These are phyloP conservation scores for Tadarida brasiliensis DNA, from an alignment of 2,797 vertebrate species.

Conservation along the genomic window DNA sequence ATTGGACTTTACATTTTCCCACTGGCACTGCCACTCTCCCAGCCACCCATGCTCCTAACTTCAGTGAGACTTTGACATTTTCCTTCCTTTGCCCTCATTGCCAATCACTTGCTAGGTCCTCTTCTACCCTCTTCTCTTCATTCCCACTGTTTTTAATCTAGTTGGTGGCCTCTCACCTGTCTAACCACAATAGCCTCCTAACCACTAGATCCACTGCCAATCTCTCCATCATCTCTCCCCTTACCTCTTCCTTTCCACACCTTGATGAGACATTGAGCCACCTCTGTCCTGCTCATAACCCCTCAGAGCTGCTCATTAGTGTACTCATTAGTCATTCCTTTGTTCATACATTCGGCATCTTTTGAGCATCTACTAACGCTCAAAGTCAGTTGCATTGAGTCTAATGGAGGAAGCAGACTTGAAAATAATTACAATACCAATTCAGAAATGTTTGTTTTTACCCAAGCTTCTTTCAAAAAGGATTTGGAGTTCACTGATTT, in stretches of 20 bases:
- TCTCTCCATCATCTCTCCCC: neutral
- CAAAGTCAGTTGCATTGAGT: conserved; percentile 66
- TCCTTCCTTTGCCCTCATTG: neutral
- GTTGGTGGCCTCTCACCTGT: neutral
- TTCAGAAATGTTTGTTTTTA: conserved; percentile 75
- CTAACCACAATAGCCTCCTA: neutral
- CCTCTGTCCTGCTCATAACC: conserved; percentile 2
- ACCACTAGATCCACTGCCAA: neutral
- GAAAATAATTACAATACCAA: conserved; percentile 69
- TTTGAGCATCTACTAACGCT: conserved; percentile 37
- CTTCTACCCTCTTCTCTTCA: neutral
- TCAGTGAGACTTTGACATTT: neutral
- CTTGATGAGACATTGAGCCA: neutral
- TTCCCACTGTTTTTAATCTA: neutral
- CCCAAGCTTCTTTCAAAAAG: conserved; percentile 52
- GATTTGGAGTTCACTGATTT: conserved; percentile 68
- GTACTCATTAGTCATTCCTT: conserved; percentile 36
- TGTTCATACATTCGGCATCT: conserved; percentile 55
- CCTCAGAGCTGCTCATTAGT: conserved; percentile 51
- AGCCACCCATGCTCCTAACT: neutral
- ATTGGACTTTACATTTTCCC: neutral
- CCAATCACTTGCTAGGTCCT: neutral
- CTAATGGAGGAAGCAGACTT: conserved; percentile 69
- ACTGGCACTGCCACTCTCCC: neutral
- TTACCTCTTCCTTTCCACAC: neutral